Evolutionary conservation across 2,888 invertebrate genomes (phyloP).

Genomic region (Bombyx huttoni): DNA sequence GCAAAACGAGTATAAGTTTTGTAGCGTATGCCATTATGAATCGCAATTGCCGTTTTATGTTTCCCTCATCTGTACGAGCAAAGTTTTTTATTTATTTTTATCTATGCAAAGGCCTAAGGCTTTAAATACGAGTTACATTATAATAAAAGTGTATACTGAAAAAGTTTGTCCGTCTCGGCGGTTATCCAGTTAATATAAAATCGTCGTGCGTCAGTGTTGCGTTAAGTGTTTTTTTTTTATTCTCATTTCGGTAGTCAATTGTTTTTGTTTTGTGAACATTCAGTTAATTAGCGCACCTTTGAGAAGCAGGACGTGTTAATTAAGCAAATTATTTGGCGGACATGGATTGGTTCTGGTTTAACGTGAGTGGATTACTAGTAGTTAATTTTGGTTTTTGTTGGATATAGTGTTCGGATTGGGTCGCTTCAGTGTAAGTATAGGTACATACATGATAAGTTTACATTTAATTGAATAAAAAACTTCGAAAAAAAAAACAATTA

Average conservation of each 20-base stretch:
- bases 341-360: constrained; percentile 40
- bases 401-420: background rate
- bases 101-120: constrained; percentile 9
- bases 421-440: background rate
- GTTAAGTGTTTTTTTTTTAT: constrained; percentile 39
- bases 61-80: constrained; percentile 20
- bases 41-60: constrained; percentile 29
- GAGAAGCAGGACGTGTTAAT: constrained; percentile 46
- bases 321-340: constrained; percentile 32
- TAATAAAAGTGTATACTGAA: constrained; percentile 1
- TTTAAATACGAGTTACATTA: constrained; percentile 9
- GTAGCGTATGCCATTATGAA: constrained; percentile 30
- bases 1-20: constrained; percentile 24
- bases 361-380: constrained; percentile 19
- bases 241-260: constrained; percentile 28
- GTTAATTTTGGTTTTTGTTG: background rate
- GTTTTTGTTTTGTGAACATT: constrained; percentile 42
- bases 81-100: constrained; percentile 11
- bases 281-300: constrained; percentile 54
- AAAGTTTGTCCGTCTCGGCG: constrained; percentile 20
- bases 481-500: no score
- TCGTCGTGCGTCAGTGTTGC: constrained; percentile 24
- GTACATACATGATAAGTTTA: background rate
- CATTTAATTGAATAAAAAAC: no score
- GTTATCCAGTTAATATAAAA: constrained; percentile 25